Conservation (phyloP, 35 echinoderm and acorn worm genomes). For the Stichopus chloronotus region DNA sequence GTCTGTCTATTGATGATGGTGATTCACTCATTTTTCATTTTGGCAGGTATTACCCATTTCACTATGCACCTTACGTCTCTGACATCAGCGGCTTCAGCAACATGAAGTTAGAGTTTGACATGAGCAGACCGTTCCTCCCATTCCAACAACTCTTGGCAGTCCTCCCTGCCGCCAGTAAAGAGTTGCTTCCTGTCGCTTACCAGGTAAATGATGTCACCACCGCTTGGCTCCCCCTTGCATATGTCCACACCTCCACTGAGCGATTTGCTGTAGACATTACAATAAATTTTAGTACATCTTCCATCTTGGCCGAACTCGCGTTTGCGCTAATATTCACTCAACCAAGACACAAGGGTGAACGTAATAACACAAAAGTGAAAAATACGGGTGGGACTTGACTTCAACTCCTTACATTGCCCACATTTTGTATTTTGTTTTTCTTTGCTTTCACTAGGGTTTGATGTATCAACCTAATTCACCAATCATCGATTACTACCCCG, state of each 20-base stretch:
- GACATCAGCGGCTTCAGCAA: conserved; percentile 84
- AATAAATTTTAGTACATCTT: too few species aligned
- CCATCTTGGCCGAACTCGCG: too few species aligned
- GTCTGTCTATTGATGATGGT: too few species aligned
- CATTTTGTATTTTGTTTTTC: neutral
- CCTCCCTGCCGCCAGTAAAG: conserved; percentile 93
- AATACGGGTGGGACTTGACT: too few species aligned
- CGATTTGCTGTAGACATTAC: neutral
- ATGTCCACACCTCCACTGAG: neutral
- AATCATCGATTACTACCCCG: conserved; percentile 96
- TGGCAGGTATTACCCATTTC: conserved; percentile 91
- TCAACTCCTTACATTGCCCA: too few species aligned
- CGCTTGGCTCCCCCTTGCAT: neutral
- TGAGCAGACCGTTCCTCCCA: conserved; percentile 83
- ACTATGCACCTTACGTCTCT: conserved; percentile 98
- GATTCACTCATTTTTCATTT: neutral
- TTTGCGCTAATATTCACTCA: too few species aligned
- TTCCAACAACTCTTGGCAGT: conserved; percentile 96
- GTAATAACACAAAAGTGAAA: too few species aligned
- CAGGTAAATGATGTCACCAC: conserved; percentile 56
- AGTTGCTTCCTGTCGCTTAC: conserved; percentile 82
- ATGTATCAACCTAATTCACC: conserved; percentile 88
- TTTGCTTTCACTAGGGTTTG: conserved; percentile 53
- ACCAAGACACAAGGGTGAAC: too few species aligned
- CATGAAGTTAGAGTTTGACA: conserved; percentile 66